Evolutionary conservation across 2,113 vertebrate species (phyloP).

Genomic region (Oncorhynchus mykiss): DNA sequence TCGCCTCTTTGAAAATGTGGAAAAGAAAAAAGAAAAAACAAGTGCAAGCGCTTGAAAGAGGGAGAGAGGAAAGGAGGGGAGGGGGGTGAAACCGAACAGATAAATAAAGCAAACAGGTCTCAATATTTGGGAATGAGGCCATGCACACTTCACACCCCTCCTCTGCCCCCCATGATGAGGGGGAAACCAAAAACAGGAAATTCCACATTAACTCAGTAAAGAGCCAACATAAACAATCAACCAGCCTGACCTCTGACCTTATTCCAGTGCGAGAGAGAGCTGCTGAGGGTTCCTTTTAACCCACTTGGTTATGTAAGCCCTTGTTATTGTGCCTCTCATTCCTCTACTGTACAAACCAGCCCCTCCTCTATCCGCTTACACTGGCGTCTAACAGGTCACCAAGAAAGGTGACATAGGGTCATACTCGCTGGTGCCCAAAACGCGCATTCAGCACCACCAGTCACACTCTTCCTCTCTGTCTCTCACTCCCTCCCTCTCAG

Average conservation of each 20-base stretch:
- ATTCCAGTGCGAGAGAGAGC: constrained; percentile 42
- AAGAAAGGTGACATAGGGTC: constrained; percentile 9
- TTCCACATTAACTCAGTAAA: constrained; percentile 75
- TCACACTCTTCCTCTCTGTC: too few species aligned
- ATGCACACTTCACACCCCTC: constrained; percentile 21
- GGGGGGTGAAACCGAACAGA: background rate
- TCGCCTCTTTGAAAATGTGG: constrained; percentile 44
- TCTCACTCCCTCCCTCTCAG: background rate
- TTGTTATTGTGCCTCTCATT: constrained; percentile 37
- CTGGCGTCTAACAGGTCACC: constrained; percentile 27
- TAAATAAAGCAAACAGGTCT: constrained; percentile 45
- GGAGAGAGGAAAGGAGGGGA: constrained; percentile 9
- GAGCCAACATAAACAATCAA: constrained; percentile 68
- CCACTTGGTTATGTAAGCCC: constrained; percentile 63
- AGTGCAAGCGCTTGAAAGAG: constrained; percentile 6
- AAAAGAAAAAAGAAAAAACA: constrained; percentile 31
- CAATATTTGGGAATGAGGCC: constrained; percentile 53
- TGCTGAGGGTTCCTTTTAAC: constrained; percentile 47
- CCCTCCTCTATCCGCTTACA: constrained; percentile 7
- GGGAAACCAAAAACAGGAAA: constrained; percentile 68
- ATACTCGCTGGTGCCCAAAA: background rate
- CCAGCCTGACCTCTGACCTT: constrained; percentile 66
- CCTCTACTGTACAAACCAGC: constrained; percentile 19
- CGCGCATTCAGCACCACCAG: background rate
- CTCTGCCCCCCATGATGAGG: constrained; percentile 41